Conservation (phyloP, 2,113 vertebrate genomes). For the Sinocyclocheilus grahami region DNA sequence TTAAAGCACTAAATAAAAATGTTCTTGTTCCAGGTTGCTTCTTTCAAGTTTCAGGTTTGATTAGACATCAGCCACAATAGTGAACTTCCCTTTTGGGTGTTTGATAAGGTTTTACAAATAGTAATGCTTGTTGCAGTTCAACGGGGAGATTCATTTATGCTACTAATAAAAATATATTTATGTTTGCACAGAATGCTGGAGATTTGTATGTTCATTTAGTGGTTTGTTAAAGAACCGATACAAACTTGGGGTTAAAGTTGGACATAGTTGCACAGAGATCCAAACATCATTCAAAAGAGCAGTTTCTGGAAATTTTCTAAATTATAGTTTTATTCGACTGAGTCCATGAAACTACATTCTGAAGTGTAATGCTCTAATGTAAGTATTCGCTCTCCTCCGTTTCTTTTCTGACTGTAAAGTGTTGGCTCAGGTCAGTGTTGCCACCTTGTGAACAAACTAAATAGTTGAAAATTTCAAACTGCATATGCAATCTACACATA, state of each 20-base stretch:
- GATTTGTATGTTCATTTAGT: not conserved
- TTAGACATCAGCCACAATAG: not conserved
- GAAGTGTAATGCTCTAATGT: too few relatives aligned
- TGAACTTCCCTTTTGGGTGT: not conserved
- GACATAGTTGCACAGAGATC: not conserved
- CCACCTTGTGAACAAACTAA: too few relatives aligned
- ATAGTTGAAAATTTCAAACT: too few relatives aligned
- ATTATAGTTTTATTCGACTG: not conserved
- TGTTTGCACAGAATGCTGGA: not conserved
- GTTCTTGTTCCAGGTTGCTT: not conserved
- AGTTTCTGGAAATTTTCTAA: not conserved
- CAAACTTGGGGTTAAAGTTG: not conserved
- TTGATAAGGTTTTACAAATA: conserved; percentile 1
- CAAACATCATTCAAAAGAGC: not conserved
- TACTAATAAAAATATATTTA: not conserved
- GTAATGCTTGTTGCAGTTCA: not conserved
- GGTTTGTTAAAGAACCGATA: conserved; percentile 5
- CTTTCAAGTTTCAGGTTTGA: conserved; percentile 7
- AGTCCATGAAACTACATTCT: too few relatives aligned
- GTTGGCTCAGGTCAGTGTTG: too few relatives aligned
- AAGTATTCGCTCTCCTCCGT: too few relatives aligned
- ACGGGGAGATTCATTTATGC: not conserved
- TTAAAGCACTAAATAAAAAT: not conserved
- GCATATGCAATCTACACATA: too few relatives aligned
- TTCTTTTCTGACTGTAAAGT: too few relatives aligned